Evolutionary conservation across 1,140 invertebrate species (phyloP).

Genomic region (Sogatella furcifera): DNA sequence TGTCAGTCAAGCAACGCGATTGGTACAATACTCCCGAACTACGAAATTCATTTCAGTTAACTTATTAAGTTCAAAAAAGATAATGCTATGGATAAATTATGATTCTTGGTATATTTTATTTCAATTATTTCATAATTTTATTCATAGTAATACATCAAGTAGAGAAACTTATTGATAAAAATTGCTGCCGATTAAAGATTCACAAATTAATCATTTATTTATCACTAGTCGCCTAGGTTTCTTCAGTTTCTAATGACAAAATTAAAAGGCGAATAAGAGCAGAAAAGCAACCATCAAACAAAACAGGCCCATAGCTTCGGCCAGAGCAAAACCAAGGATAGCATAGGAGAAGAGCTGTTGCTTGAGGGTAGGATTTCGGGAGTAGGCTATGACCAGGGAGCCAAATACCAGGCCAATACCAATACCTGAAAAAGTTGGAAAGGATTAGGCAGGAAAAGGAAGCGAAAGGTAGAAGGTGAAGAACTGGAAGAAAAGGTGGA

Average conservation of each 20-base stretch:
- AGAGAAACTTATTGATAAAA: too few species aligned
- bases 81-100: too few species aligned
- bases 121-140: too few species aligned
- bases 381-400: conserved; percentile 81
- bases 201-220: too few species aligned
- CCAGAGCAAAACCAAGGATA: conserved; percentile 85
- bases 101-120: too few species aligned
- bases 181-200: too few species aligned
- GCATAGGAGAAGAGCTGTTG: conserved; percentile 91
- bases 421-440: conserved; percentile 48
- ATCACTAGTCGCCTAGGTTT: too few species aligned
- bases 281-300: conserved; percentile 93
- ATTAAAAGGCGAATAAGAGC: conserved; percentile 66
- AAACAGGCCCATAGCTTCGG: conserved; percentile 94
- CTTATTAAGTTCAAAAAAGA: too few species aligned
- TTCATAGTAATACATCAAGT: too few species aligned
- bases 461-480: neutral
- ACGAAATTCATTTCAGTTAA: too few species aligned
- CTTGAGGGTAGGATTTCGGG: conserved; percentile 86
- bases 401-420: conserved; percentile 91
- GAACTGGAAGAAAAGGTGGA: neutral
- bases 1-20: too few species aligned
- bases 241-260: neutral
- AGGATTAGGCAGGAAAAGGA: neutral
- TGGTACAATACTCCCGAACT: too few species aligned